phyloP scores from a whole-genome alignment of 2,797 vertebrate species.

The Galaxias olidus region DNA sequence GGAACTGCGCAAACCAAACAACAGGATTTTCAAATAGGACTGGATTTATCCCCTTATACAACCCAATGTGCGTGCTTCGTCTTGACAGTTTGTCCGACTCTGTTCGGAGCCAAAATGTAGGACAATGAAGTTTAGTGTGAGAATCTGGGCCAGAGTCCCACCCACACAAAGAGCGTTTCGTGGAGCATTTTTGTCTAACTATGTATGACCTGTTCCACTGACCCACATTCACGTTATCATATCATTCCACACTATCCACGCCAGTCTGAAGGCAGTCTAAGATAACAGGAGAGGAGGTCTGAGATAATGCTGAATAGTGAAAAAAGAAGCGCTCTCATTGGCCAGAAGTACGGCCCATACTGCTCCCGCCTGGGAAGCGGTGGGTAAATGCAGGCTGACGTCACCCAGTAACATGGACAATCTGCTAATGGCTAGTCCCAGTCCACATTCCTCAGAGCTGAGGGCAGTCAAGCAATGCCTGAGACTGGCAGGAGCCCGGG shows the following conservation, averaged over 20 bases:
- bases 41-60: no score
- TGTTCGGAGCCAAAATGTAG: slow-evolving; percentile 40
- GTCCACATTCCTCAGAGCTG: slow-evolving; percentile 69
- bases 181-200: slow-evolving; percentile 49
- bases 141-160: slow-evolving; percentile 44
- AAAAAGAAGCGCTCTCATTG: slow-evolving; percentile 52
- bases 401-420: slow-evolving; percentile 63
- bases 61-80: slow-evolving; percentile 34
- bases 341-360: slow-evolving; percentile 47
- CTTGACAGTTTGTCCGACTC: slow-evolving; percentile 30
- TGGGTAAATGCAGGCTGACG: slow-evolving; percentile 63
- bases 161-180: slow-evolving; percentile 13
- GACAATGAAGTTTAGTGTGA: slow-evolving; percentile 55
- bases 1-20: slow-evolving; percentile 3
- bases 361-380: slow-evolving; percentile 54
- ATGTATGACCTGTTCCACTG: slow-evolving; percentile 55
- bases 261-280: slow-evolving; percentile 27
- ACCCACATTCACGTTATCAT: slow-evolving; percentile 53
- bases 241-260: slow-evolving; percentile 10
- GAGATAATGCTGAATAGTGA: slow-evolving; percentile 50
- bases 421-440: slow-evolving; percentile 58
- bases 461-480: slow-evolving; percentile 46
- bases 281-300: slow-evolving; percentile 45
- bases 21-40: not conserved
- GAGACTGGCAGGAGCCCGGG: slow-evolving; percentile 21